Conservation (phyloP, 2,113 vertebrate genomes). For the Romanogobio albipinnatus region DNA sequence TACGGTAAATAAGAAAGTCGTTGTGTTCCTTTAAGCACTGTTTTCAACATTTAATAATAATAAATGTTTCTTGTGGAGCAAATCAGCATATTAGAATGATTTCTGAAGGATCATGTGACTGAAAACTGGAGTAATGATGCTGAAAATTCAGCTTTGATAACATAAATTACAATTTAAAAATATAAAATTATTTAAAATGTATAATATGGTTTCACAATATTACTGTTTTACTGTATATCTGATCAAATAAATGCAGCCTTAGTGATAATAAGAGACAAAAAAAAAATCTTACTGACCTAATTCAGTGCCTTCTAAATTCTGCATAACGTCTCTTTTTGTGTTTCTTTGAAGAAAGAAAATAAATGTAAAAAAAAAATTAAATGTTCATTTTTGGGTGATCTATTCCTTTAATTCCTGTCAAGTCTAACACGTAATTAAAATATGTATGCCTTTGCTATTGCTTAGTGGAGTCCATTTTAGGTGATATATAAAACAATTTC, state of each 20-base stretch:
- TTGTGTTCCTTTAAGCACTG: neutral
- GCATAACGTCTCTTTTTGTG: neutral
- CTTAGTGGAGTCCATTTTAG: constrained; percentile 34
- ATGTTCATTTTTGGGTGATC: neutral
- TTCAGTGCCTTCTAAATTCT: neutral
- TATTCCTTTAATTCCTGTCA: constrained; percentile 5
- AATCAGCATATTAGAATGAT: neutral
- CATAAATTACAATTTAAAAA: neutral
- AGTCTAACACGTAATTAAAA: constrained; percentile 45
- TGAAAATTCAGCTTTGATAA: neutral
- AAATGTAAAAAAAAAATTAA: neutral
- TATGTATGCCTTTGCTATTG: constrained; percentile 24
- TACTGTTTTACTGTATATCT: neutral
- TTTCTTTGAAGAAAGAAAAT: constrained; percentile 4
- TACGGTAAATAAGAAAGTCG: too few species aligned
- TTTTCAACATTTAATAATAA: neutral
- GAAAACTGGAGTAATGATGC: neutral
- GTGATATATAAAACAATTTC: constrained; percentile 9
- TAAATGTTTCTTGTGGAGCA: neutral
- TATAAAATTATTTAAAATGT: neutral
- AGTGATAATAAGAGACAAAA: neutral
- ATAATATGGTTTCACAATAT: neutral
- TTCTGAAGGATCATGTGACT: neutral
- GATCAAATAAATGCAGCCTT: neutral
- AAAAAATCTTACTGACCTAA: too few species aligned